phyloP scores from a whole-genome alignment of 2,113 vertebrate species.

The Physeter macrocephalus region DNA sequence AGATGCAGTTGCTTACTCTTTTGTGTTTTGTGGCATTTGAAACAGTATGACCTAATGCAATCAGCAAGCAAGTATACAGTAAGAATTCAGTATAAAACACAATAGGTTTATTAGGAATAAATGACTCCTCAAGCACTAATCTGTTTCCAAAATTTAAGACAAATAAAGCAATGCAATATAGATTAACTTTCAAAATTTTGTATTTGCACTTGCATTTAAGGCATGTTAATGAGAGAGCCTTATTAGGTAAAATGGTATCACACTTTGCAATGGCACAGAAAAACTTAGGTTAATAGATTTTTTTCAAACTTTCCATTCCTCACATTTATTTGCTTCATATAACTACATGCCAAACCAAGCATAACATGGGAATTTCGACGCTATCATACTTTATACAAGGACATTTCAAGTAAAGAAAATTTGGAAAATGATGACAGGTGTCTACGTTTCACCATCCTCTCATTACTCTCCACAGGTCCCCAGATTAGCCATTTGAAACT shows the following conservation, averaged over 20 bases:
- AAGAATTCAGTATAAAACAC: not conserved
- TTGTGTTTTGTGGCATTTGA: slow-evolving; percentile 5
- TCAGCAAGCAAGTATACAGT: not conserved
- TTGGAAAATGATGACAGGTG: slow-evolving; percentile 51
- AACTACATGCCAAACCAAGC: slow-evolving; percentile 47
- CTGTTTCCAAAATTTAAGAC: not conserved
- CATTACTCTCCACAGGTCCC: slow-evolving; percentile 36
- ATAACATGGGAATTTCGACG: slow-evolving; percentile 45
- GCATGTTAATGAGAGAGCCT: not conserved
- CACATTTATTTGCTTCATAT: slow-evolving; percentile 45
- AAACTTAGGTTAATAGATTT: not conserved
- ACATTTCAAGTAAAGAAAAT: slow-evolving; percentile 41
- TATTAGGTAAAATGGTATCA: not conserved
- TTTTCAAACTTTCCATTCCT: not conserved
- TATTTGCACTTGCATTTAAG: not conserved
- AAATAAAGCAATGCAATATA: not conserved
- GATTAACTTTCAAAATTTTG: not conserved
- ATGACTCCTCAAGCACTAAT: not conserved
- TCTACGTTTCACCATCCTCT: slow-evolving; percentile 36
- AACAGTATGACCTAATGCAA: not conserved
- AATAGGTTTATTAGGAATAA: not conserved
- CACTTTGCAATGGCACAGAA: not conserved
- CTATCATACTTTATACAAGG: slow-evolving; percentile 50
- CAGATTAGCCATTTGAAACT: slow-evolving; percentile 37
- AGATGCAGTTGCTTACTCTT: not conserved